phyloP scores from a whole-genome alignment of 1,140 invertebrate genomes.

The Drosophila nikananu region DNA sequence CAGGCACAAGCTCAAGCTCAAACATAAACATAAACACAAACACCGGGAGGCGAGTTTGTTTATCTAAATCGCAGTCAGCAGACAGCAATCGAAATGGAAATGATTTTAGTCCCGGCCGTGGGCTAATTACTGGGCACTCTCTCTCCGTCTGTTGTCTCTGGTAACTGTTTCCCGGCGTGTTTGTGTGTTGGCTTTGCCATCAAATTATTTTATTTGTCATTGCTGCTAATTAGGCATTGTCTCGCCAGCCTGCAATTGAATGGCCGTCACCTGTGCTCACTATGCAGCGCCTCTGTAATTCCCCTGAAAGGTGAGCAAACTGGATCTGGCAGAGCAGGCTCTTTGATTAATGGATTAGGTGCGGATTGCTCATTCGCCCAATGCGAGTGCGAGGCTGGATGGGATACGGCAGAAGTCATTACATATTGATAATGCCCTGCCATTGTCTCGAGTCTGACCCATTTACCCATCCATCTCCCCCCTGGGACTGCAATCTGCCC shows the following conservation, averaged over 20 bases:
- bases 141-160: constrained; percentile 6
- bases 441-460: constrained; percentile 45
- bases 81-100: constrained; percentile 33
- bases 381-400: constrained; percentile 8
- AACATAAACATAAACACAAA: not conserved
- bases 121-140: constrained; percentile 53
- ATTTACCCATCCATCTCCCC: constrained; percentile 9
- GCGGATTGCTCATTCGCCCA: constrained; percentile 46
- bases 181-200: constrained; percentile 20
- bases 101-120: constrained; percentile 26
- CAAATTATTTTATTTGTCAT: constrained; percentile 63
- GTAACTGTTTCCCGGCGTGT: constrained; percentile 4
- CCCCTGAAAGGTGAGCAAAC: constrained; percentile 61
- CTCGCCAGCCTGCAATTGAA: constrained; percentile 29
- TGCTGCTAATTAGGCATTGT: constrained; percentile 58
- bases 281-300: constrained; percentile 45
- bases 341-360: constrained; percentile 50
- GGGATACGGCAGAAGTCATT: constrained; percentile 41
- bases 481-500: constrained; percentile 8
- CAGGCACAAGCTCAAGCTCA: not conserved
- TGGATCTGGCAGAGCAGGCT: constrained; percentile 20
- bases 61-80: constrained; percentile 36
- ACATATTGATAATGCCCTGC: constrained; percentile 42
- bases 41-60: constrained; percentile 15
- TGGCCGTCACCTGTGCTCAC: constrained; percentile 17